Base-by-base conservation (phyloP, 2,888 invertebrate genomes). In the Pasiphila rectangulata region DNA sequence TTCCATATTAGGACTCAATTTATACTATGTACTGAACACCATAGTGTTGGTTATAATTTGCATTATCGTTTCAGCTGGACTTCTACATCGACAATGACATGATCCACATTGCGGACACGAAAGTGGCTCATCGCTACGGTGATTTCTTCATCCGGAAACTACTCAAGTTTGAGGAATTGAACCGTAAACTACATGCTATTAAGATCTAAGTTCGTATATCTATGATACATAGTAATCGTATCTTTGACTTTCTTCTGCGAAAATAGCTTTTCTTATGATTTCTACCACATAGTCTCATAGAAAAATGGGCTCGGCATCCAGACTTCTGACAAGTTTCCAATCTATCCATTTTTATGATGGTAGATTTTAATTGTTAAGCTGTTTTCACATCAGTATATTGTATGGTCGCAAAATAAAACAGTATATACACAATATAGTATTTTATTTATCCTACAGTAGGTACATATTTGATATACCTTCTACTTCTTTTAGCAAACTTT, bases 31-130 rank as follows among this genome's bases (percentile, higher is more conserved):
- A n/a, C n/a, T n/a, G n/a, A n/a, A n/a, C n/a, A n/a, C n/a, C n/a
- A n/a, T n/a, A n/a, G n/a, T 2, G 21, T 21, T 21, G 4, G 7
- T 21, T 21, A 21, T 21, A 5, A 5, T 21, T 21, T 21, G 6
- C 21, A 6, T 21, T 5, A 27, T 32, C 36, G 30, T 91, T 90
- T 43, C 78, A 95, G 95, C 91, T 99, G 85, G 99, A 99, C 79
- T 99, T 99, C 86, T 99, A 98, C 86, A 98, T 99, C 66, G 98
- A 99, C 83, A 96, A 97, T 79, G 96, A 98, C 69, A 99, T 99
- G 99, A 98, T 99, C 69, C 98, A 99, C 82, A 98, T 99, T 75
- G 99, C 99, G 5, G 99, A 99, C 76, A 99, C 99, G 0, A 99
- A 99, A 79, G 98, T 99, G 46, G 97, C 98, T 1, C 95, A 98